Conservation (phyloP, 1,140 invertebrate species). For the Manduca sexta region DNA sequence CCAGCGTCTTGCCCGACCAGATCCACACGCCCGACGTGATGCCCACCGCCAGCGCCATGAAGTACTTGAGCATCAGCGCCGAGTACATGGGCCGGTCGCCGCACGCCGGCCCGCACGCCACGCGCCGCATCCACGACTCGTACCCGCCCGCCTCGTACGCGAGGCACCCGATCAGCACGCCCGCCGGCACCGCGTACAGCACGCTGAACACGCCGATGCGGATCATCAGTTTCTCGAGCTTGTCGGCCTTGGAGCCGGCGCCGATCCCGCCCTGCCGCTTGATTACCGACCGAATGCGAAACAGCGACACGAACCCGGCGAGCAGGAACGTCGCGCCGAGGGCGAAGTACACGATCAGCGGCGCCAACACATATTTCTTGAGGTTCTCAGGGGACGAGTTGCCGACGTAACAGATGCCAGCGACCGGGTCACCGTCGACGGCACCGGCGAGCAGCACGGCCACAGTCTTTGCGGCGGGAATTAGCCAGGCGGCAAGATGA, state of each 20-base stretch:
- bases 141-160: conserved; percentile 90
- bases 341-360: conserved; percentile 92
- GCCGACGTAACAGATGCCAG: conserved; percentile 96
- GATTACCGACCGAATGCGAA: conserved; percentile 94
- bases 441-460: conserved; percentile 86
- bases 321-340: conserved; percentile 95
- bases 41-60: conserved; percentile 96
- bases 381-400: conserved; percentile 87
- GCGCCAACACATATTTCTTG: conserved; percentile 90
- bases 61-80: conserved; percentile 92
- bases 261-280: conserved; percentile 89
- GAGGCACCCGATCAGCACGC: conserved; percentile 95
- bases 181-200: conserved; percentile 96
- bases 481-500: conserved; percentile 92
- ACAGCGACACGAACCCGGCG: conserved; percentile 96
- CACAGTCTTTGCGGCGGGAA: conserved; percentile 89
- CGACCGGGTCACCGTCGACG: conserved; percentile 94
- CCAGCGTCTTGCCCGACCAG: conserved; percentile 96
- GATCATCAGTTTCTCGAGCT: conserved; percentile 98
- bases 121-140: conserved; percentile 83
- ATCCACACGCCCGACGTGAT: conserved; percentile 98
- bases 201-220: conserved; percentile 98
- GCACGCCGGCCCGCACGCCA: conserved; percentile 76
- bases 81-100: conserved; percentile 82
- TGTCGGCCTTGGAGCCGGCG: conserved; percentile 90